Percentiles rank a stretch among this genome's conserved stretches.
Evolutionary conservation across 2,797 vertebrate species (phyloP).

Genomic region (Syndactyla subalaris): DNA sequence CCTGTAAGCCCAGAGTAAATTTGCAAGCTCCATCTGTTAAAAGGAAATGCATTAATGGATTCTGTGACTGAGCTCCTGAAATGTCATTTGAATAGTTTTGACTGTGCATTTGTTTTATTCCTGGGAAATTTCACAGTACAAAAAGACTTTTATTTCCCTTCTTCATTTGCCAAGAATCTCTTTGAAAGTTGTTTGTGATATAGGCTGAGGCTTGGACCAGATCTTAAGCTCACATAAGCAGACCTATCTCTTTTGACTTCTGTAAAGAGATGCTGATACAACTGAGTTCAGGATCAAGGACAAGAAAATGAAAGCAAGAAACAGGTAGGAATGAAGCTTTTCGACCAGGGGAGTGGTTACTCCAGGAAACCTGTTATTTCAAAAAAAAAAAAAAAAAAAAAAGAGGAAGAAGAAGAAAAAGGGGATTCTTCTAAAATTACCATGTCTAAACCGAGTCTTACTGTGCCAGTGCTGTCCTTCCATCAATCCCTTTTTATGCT

Average conservation of each 20-base stretch:
- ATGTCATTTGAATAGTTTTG: slow-evolving; percentile 54
- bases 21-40: background rate
- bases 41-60: slow-evolving; percentile 19
- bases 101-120: slow-evolving; percentile 3
- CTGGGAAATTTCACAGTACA: slow-evolving; percentile 38
- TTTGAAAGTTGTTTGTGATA: background rate
- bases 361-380: background rate
- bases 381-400: background rate
- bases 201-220: background rate
- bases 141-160: slow-evolving; percentile 32
- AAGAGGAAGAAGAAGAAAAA: background rate
- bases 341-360: background rate
- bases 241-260: background rate
- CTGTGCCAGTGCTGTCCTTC: background rate
- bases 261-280: background rate
- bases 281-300: background rate
- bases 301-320: background rate
- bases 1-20: slow-evolving; percentile 4
- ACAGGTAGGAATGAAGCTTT: background rate
- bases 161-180: slow-evolving; percentile 36
- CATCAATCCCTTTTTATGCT: background rate
- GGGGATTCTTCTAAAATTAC: background rate
- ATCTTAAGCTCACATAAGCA: background rate
- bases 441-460: background rate
- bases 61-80: slow-evolving; percentile 17